Percentiles rank a stretch among this genome's conserved stretches.
phyloP scores from a whole-genome alignment of 2,797 vertebrate species.

The Gallinago stenura region DNA sequence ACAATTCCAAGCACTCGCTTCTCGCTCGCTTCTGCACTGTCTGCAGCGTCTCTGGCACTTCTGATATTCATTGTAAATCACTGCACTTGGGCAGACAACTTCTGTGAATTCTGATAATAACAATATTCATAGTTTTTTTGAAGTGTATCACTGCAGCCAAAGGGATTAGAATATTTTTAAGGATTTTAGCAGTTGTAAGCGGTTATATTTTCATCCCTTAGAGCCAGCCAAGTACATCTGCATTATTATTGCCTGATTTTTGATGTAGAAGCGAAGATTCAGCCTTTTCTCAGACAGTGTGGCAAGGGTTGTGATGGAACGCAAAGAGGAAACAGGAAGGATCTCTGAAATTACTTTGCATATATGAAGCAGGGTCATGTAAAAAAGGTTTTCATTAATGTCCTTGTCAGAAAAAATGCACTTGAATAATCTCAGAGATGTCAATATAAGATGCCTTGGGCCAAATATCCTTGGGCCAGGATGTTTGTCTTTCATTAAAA shows the following conservation, averaged over 20 bases:
- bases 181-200: neutral
- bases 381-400: neutral
- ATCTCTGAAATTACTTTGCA: neutral
- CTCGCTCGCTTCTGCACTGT: too few relatives aligned
- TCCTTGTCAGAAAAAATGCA: neutral
- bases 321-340: neutral
- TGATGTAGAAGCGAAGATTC: neutral
- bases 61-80: rapidly evolving
- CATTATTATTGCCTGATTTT: neutral
- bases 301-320: neutral
- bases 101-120: neutral
- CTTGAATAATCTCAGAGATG: neutral
- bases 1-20: neutral
- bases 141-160: neutral
- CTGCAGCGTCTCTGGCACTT: neutral
- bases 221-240: neutral
- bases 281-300: too few relatives aligned
- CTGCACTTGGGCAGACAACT: neutral
- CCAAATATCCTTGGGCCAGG: neutral
- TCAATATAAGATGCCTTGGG: neutral
- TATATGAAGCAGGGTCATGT: neutral
- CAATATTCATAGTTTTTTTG: neutral
- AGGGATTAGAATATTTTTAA: neutral
- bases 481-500: too few relatives aligned
- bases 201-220: neutral